Conservation (phyloP, 2,113 vertebrate species). For the Ammodytes marinus region DNA sequence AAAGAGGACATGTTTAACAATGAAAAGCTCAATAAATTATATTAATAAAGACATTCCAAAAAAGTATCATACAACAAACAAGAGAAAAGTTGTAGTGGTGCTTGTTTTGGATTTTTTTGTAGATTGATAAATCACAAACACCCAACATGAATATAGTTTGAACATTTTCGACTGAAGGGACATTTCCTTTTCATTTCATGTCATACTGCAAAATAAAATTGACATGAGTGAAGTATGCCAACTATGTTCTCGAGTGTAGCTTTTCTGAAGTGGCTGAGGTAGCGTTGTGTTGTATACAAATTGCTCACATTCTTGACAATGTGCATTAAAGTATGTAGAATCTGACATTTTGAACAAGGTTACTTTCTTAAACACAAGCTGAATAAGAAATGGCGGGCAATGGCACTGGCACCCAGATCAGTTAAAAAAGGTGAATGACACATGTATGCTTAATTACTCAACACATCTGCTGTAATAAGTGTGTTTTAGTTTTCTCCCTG, state of each 20-base stretch:
- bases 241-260: not conserved
- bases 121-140: not conserved
- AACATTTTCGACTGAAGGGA: not conserved
- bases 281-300: not conserved
- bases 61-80: constrained; percentile 4
- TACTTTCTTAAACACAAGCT: constrained; percentile 4
- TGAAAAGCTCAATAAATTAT: constrained; percentile 30
- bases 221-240: not conserved
- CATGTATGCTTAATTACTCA: constrained; percentile 48
- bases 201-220: not conserved
- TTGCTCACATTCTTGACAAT: not conserved
- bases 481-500: constrained; percentile 1
- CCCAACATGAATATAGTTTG: not conserved
- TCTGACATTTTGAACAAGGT: constrained; percentile 5
- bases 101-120: not conserved
- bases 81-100: not conserved
- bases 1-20: constrained; percentile 39
- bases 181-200: constrained; percentile 18
- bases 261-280: constrained; percentile 5
- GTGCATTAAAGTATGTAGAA: constrained; percentile 5
- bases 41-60: constrained; percentile 26
- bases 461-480: constrained; percentile 32
- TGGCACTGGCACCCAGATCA: not conserved
- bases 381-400: not conserved
- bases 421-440: constrained; percentile 10